Base-by-base conservation (phyloP, 2,888 invertebrate genomes). In the Hydraecia micacea region DNA sequence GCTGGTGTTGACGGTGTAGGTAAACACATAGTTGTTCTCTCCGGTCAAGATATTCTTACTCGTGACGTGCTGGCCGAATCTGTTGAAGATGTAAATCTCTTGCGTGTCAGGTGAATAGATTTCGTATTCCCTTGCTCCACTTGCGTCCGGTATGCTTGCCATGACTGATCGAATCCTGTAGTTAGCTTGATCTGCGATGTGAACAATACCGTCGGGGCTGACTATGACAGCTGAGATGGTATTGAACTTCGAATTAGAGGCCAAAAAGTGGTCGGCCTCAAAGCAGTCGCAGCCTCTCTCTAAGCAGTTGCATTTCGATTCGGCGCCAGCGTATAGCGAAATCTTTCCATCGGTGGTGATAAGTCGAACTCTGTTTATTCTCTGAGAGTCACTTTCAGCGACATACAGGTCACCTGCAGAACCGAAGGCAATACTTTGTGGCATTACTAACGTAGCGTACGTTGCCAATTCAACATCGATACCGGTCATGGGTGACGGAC, bases 31-130 rank as follows among this genome's bases (percentile, higher is more conserved):
- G 86, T 98, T 98, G 6, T 98, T 98, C 94, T 99, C 99, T 0
- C 99, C 99, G 0, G 99, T 99, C n/a, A 99, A 96, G 81, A 99
- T 99, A 92, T 99, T 99, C 88, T 98, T 98, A 0, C 99, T 99
- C 77, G 98, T 98, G 6, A 99, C 98, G 92, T 99, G 99, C 93
- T 99, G 99, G 0, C 99, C 99, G 92, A 99, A 99, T 87, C 99
- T 97, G 91, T 99, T 99, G 96, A 99, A 99, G 42, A 99, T 98
- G 91, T 99, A 99, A 81, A 99, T 98, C 94, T 99, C 99, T 94
- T 99, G 99, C 6, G 99, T 99, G 90, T 99, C 99, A 0, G 99
- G 99, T 0, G 99, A 99, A 91, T 98, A 99, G 78, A 99, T 99
- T 93, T 99, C 99, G 93, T 99, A 99, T 92, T 99, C 98, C 67